Conservation (phyloP, 2,888 invertebrate species). For the Drosophila neutralis region DNA sequence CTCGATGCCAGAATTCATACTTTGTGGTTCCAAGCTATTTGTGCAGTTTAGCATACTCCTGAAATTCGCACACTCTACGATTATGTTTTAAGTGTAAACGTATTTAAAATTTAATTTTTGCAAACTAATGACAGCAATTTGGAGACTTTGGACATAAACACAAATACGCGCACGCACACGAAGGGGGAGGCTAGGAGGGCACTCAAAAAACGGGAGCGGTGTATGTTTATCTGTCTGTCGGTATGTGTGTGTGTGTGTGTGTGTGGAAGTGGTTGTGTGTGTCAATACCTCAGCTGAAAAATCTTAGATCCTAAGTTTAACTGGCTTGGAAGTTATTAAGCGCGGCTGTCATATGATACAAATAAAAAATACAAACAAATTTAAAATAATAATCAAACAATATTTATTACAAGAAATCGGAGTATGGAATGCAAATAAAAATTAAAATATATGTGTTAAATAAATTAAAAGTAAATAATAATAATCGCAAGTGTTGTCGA, state of each 20-base stretch:
- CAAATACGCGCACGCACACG: slow-evolving; percentile 38
- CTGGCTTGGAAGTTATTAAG: slow-evolving; percentile 78
- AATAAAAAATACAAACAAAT: slow-evolving; percentile 16
- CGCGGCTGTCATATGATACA: slow-evolving; percentile 53
- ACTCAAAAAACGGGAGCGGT: slow-evolving; percentile 10
- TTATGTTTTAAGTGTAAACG: slow-evolving; percentile 86
- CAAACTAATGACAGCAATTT: slow-evolving; percentile 78
- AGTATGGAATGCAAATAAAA: slow-evolving; percentile 25
- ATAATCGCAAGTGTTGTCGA: slow-evolving; percentile 56
- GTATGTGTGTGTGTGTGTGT: neutral
- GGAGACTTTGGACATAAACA: slow-evolving; percentile 49
- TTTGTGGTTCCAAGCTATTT: slow-evolving; percentile 95
- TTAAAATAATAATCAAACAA: slow-evolving; percentile 5
- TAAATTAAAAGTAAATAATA: slow-evolving; percentile 44
- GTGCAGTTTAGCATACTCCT: slow-evolving; percentile 98
- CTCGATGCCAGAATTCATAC: slow-evolving; percentile 91
- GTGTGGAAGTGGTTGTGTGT: slow-evolving; percentile 4
- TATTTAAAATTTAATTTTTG: slow-evolving; percentile 79
- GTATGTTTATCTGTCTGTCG: slow-evolving; percentile 7
- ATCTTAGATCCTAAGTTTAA: slow-evolving; percentile 49
- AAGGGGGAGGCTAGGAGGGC: neutral
- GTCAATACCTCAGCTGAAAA: slow-evolving; percentile 45
- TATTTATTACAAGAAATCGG: slow-evolving; percentile 45
- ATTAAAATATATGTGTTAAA: slow-evolving; percentile 25
- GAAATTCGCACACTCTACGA: slow-evolving; percentile 87